Evolutionary conservation across 2,113 vertebrate species (phyloP).

Genomic region (Hippocampus guttulatus): DNA sequence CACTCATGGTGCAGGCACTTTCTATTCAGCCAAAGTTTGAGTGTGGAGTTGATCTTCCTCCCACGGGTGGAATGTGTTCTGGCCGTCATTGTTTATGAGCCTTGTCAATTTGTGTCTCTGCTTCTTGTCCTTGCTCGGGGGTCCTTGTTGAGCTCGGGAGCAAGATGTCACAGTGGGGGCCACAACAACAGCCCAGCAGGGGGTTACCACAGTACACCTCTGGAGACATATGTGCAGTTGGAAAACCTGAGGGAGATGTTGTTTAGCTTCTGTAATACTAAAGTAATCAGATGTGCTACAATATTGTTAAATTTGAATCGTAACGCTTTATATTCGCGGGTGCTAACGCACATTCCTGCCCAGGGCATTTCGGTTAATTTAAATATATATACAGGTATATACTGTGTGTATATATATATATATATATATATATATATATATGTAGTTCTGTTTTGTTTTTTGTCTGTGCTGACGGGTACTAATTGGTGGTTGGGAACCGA

Average conservation of each 20-base stretch:
- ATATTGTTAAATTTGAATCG: neutral
- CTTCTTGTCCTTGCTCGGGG: conserved; percentile 58
- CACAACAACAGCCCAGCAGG: conserved; percentile 1
- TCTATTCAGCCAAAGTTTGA: neutral
- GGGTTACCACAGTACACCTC: neutral
- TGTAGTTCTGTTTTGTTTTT: too few species aligned
- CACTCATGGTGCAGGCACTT: neutral
- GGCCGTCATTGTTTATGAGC: conserved; percentile 53
- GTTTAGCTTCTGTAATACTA: neutral
- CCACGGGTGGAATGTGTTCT: conserved; percentile 38
- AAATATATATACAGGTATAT: too few species aligned
- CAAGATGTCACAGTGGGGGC: conserved; percentile 25
- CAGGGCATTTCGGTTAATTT: too few species aligned
- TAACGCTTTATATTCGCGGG: neutral
- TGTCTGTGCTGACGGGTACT: too few species aligned
- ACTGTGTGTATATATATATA: too few species aligned
- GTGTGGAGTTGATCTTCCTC: conserved; percentile 25
- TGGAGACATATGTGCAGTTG: neutral
- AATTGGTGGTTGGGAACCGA: too few species aligned
- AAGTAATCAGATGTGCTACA: neutral
- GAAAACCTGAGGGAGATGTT: neutral
- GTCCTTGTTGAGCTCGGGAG: conserved; percentile 23
- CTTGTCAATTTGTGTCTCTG: conserved; percentile 60
- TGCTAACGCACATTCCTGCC: neutral
- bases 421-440: too few species aligned